Evolutionary conservation across 92 coral and sea anemone species (phyloP), one percentile per base, ranked within the genome.

Genomic region (Meandrina meandrites): DNA sequence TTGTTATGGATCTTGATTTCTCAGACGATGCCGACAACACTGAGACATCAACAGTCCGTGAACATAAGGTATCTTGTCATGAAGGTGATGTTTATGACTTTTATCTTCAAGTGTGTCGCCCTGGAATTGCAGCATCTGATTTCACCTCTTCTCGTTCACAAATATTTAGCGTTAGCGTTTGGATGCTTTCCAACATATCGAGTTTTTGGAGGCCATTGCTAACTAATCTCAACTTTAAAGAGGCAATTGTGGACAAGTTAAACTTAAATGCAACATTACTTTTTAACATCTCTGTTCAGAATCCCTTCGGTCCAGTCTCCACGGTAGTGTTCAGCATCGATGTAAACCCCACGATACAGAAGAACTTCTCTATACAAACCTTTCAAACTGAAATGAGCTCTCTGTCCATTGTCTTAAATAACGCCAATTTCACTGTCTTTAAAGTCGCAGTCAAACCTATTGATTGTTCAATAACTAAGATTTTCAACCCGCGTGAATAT

Each of bases 371-470:
- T 45, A 40, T 48, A 5, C 60, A 50, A 50, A 28, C 31, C 31
- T 17, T 76, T 8, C 37, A 24, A 32, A 50, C 18, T n/a, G 30
- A 22, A 30, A 76, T 76, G 56, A 42, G 60, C 31, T 76, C 80
- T 76, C 80, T 47, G 14, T 50, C 56, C 24, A 32, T 76, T 4
- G 27, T 54, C 8, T 36, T 84, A 30, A 28, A 84, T 30, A 27
- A 16, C 31, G 78, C 40, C 19, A 84, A 72, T 19, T 85, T 85
- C n/a, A 75, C 88, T 42, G 22, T 75, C 31, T 42, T 85, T 60
- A 75, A 76, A 30, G 88, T 40, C 19, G 22, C 58, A 36, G 21
- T 75, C 11, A 75, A 79, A 35, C 62, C 14, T 12, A 28, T 85
- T 27, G 22, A 47, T 56, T 84, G 88, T 24, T 50, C 79, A 35